Base-by-base conservation (phyloP, 2,797 vertebrate species). In the Stomatorhinus walkeri region DNA sequence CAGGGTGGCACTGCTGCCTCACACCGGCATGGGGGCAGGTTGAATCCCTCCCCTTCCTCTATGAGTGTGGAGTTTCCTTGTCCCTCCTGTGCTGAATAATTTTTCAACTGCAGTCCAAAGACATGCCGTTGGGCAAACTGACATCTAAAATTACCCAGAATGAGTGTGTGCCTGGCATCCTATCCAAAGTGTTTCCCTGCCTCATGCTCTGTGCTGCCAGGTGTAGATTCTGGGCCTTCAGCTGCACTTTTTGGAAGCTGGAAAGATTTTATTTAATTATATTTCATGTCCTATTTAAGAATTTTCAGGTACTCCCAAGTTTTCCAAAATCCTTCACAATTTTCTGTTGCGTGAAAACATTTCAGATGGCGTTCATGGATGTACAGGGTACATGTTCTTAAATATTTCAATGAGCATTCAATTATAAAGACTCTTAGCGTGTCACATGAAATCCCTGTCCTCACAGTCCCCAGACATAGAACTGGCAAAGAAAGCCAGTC, bases 371-470 rank as follows among this genome's bases (percentile, higher is more conserved):
- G 91, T 90, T 89, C 0, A 24, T 8, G 22, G 51, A 87, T 0
- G 52, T 91, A 91, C 89, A 93, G 91, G 91, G 92, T 85, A 90
- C 61, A 90, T 19, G 90, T 90, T 86, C 4, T 89, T 61, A 89
- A 89, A 90, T 56, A 85, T 92, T 92, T 91, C 90, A 89, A 51
- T 91, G 89, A 89, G 87, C 85, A 91, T 89, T 76, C 89, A 91
- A 91, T 91, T 90, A 91, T 72, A 89, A 64, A 64, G 2, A 64
- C 59, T 64, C 59, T 3, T 64, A 24, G 22, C 56, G 36, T 79
- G 6, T 79, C 72, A 79, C 6, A 1, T 89, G 64, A 93, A 91
- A 91, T 89, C 88, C 87, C 85, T 91, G 85, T 88, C 87, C 90
- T 93, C 89, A 88, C 85, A 85, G 87, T 88, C 88, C 88, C 90